Percentiles rank a stretch among this genome's conserved stretches.
Evolutionary conservation across 2,113 vertebrate genomes (phyloP).

Genomic region (Benitochromis conjunctus): DNA sequence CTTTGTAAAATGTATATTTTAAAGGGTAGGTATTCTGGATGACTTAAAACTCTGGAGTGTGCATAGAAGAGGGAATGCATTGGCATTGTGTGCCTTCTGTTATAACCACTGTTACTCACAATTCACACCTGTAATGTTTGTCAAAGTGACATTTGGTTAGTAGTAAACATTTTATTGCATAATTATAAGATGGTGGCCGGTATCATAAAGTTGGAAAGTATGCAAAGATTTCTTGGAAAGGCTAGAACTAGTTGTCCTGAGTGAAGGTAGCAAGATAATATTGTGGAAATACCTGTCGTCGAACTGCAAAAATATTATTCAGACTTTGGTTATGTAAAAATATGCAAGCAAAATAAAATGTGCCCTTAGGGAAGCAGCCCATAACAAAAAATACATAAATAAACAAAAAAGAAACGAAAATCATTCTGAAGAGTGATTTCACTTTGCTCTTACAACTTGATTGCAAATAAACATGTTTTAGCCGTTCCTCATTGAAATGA

Average conservation of each 20-base stretch:
- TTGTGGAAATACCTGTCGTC: background rate
- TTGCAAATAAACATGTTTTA: background rate
- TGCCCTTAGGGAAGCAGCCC: background rate
- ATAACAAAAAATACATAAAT: background rate
- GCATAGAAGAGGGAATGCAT: background rate
- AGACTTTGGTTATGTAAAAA: background rate
- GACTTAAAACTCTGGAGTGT: background rate
- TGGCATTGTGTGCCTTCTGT: background rate
- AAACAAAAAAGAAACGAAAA: background rate
- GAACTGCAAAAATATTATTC: background rate
- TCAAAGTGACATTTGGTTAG: background rate
- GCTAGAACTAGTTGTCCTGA: background rate
- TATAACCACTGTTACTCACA: background rate
- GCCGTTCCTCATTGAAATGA: background rate
- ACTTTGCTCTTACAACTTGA: background rate
- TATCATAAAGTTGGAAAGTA: background rate
- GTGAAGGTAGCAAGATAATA: background rate
- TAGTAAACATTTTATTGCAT: background rate
- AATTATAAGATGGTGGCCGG: background rate
- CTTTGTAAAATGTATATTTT: background rate
- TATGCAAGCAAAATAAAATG: background rate
- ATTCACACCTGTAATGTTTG: background rate
- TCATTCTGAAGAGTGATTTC: background rate
- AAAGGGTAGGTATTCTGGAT: background rate
- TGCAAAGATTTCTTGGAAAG: background rate